Evolutionary conservation across 2,888 invertebrate species (phyloP).

Genomic region (Mesoligia furuncula): DNA sequence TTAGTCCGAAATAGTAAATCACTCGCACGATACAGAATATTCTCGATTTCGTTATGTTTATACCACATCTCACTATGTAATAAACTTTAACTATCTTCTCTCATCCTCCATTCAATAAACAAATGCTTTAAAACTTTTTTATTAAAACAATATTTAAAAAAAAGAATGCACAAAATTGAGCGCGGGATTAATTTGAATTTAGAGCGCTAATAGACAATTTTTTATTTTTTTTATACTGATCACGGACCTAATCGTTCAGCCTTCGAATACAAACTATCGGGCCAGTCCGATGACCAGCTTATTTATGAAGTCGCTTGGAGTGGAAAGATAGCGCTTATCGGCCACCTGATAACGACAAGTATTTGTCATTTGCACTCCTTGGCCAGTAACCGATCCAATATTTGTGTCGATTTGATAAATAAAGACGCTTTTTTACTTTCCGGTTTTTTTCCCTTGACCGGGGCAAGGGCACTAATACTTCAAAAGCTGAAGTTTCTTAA

Average conservation of each 20-base stretch:
- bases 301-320: slow-evolving; percentile 80
- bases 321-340: slow-evolving; percentile 83
- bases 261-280: slow-evolving; percentile 73
- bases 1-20: slow-evolving; percentile 77
- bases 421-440: slow-evolving; percentile 53
- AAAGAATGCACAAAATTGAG: slow-evolving; percentile 1
- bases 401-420: slow-evolving; percentile 66
- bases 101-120: slow-evolving; percentile 65
- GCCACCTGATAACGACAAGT: slow-evolving; percentile 81
- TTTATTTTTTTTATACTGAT: slow-evolving; percentile 33
- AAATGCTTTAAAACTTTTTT: not conserved
- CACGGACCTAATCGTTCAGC: slow-evolving; percentile 49
- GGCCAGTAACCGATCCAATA: slow-evolving; percentile 69
- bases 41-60: slow-evolving; percentile 73
- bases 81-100: slow-evolving; percentile 59
- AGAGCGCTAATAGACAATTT: slow-evolving; percentile 42
- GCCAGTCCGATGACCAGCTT: slow-evolving; percentile 73
- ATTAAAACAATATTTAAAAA: not conserved
- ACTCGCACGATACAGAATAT: slow-evolving; percentile 74
- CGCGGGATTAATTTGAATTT: slow-evolving; percentile 55
- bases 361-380: slow-evolving; percentile 83
- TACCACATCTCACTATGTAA: slow-evolving; percentile 77
- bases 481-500: too few species aligned
- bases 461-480: slow-evolving; percentile 40
- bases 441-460: slow-evolving; percentile 66